Percentiles rank a stretch among this genome's conserved stretches.
phyloP scores from a whole-genome alignment of 2,113 vertebrate genomes.

The Bucco capensis region DNA sequence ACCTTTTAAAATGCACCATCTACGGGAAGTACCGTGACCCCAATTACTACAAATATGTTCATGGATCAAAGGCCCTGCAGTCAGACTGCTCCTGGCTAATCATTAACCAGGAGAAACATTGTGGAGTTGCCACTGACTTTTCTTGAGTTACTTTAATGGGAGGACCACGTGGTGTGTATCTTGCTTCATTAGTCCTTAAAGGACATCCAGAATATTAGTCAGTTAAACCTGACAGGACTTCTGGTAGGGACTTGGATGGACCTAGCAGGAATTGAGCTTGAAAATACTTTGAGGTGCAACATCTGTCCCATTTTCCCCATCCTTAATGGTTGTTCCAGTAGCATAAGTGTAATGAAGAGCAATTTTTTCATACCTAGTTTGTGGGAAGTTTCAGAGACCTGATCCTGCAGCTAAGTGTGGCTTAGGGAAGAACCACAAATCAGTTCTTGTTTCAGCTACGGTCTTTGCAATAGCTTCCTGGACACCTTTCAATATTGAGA shows the following conservation, averaged over 20 bases:
- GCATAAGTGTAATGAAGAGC: not conserved
- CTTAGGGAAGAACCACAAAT: not conserved
- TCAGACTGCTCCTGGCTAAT: not conserved
- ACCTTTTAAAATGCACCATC: conserved; percentile 14
- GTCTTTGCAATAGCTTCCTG: not conserved
- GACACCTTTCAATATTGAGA: not conserved
- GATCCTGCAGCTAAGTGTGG: not conserved
- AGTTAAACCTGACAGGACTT: not conserved
- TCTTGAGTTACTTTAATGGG: not conserved
- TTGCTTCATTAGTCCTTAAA: not conserved
- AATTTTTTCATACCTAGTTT: not conserved
- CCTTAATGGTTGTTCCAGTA: not conserved
- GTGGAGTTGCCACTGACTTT: not conserved
- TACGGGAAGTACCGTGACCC: conserved; percentile 12
- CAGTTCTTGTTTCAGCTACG: not conserved
- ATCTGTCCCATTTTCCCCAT: not conserved
- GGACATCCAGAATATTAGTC: not conserved
- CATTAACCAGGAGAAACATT: not conserved
- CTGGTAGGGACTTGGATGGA: not conserved
- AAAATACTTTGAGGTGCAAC: not conserved
- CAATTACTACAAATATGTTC: conserved; percentile 10
- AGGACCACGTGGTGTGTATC: not conserved
- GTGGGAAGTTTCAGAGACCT: not conserved
- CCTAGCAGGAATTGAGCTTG: not conserved
- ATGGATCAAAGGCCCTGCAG: conserved; percentile 8